Conservation (phyloP, 1,140 invertebrate species). For the Akabosia matsudoensis region DNA sequence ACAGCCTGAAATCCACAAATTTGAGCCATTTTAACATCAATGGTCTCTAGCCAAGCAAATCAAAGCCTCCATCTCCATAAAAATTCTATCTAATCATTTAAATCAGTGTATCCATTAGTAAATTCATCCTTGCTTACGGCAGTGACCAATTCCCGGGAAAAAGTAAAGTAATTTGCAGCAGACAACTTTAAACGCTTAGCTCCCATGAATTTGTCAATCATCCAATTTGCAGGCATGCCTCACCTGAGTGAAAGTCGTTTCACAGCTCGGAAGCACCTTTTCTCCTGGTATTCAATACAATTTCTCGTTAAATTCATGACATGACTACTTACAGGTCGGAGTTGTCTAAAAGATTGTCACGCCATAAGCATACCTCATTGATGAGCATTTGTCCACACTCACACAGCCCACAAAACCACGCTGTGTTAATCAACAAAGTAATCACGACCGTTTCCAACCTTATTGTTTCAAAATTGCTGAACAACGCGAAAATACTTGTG, state of each 20-base stretch:
- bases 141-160: background rate
- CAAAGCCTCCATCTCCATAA: too few species aligned
- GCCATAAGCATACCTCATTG: background rate
- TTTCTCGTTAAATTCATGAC: background rate
- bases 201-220: conserved; percentile 1
- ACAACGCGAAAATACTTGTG: background rate
- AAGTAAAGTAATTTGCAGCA: background rate
- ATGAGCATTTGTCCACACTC: conserved; percentile 6
- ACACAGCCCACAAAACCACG: background rate
- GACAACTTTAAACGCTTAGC: background rate
- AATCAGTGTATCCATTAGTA: too few species aligned
- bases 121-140: background rate
- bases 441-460: background rate
- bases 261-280: background rate
- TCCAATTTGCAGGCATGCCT: background rate
- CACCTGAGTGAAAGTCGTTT: background rate
- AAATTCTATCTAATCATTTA: too few species aligned
- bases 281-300: background rate
- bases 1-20: background rate
- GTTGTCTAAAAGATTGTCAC: background rate
- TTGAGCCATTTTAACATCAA: background rate
- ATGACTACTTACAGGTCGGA: background rate
- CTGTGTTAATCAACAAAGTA: background rate
- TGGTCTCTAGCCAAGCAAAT: too few species aligned
- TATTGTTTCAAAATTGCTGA: background rate